Percentiles rank a stretch among this genome's conserved stretches.
Conservation (phyloP, 2,797 vertebrate species). For the Fratercula arctica region DNA sequence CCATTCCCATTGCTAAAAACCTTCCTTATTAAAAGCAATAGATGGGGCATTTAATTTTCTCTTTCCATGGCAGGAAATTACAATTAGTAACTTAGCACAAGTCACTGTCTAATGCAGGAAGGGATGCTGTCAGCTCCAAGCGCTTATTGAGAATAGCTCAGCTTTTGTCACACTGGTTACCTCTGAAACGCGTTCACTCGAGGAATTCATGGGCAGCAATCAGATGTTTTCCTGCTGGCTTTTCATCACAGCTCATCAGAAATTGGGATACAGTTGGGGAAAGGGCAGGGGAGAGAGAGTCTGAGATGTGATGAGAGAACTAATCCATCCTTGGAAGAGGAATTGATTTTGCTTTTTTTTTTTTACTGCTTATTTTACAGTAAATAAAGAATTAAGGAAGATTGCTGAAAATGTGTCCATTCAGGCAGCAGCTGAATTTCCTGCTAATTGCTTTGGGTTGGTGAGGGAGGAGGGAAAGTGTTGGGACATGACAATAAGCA, state of each 20-base stretch:
- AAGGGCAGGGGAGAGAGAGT: not conserved
- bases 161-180: not conserved
- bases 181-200: not conserved
- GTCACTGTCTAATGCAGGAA: not conserved
- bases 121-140: not conserved
- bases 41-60: not conserved
- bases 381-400: slow-evolving; percentile 50
- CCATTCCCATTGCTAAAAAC: not conserved
- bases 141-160: not conserved
- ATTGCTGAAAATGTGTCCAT: slow-evolving; percentile 47
- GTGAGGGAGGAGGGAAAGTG: not conserved
- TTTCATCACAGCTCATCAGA: not conserved
- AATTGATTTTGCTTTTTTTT: slow-evolving; percentile 8
- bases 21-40: not conserved
- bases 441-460: not conserved
- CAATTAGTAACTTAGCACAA: not conserved
- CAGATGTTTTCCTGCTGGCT: not conserved
- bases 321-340: not conserved
- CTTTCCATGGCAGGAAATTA: not conserved
- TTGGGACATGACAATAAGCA: slow-evolving; percentile 9
- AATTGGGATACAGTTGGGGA: not conserved
- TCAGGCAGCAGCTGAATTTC: slow-evolving; percentile 51
- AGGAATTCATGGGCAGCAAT: not conserved
- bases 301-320: not conserved
- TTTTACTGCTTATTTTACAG: not conserved